Conservation (phyloP, 2,888 invertebrate species). For the Nomada hirtipes region DNA sequence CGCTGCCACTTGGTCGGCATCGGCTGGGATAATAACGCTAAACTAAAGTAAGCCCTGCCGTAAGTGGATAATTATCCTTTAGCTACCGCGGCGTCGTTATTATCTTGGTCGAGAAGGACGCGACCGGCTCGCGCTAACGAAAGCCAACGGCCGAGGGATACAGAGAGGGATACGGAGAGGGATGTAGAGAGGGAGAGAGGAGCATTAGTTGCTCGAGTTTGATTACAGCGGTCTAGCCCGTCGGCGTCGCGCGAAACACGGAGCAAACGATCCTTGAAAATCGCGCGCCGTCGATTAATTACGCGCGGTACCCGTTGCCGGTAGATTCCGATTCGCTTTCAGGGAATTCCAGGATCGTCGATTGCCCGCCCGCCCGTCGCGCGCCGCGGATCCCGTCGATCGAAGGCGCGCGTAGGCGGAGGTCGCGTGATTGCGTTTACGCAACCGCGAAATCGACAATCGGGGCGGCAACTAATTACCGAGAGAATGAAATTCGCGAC, state of each 20-base stretch:
- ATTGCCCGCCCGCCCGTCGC: not conserved
- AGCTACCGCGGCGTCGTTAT: constrained; percentile 71
- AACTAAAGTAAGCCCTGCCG: constrained; percentile 62
- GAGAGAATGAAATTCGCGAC: constrained; percentile 5
- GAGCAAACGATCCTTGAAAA: constrained; percentile 50
- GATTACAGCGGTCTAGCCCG: constrained; percentile 30
- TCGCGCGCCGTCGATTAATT: constrained; percentile 50
- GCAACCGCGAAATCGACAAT: constrained; percentile 20
- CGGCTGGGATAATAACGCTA: constrained; percentile 60
- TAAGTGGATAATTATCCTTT: constrained; percentile 80
- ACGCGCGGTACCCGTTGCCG: constrained; percentile 15
- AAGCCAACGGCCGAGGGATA: not conserved
- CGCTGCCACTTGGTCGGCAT: constrained; percentile 46
- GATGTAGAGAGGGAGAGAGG: not conserved
- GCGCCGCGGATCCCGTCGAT: not conserved
- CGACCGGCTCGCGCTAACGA: constrained; percentile 14
- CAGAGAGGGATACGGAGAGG: too few relatives aligned
- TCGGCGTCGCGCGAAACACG: constrained; percentile 37
- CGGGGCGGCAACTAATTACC: constrained; percentile 27
- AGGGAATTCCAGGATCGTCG: not conserved
- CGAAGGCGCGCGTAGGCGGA: not conserved
- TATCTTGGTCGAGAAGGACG: constrained; percentile 64
- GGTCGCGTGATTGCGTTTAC: constrained; percentile 28
- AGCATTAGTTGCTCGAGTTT: constrained; percentile 3
- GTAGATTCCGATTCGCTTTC: constrained; percentile 10